Base-by-base conservation (phyloP, 37 sponge, comb jelly and placozoan genomes). In the Theonella swinhoei region DNA sequence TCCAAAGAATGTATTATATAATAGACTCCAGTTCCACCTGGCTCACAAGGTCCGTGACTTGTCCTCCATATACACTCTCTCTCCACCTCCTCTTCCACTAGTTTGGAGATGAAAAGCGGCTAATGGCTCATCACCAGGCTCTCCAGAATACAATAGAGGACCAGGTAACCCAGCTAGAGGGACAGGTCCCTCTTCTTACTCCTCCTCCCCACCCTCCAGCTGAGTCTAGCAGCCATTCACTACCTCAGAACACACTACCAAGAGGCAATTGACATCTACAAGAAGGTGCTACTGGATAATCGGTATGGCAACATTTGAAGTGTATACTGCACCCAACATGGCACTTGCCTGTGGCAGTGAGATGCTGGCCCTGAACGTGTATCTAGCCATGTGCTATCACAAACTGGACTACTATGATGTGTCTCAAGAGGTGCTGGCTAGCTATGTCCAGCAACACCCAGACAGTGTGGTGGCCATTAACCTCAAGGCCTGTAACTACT, bases 351-450 rank as follows among this genome's bases (percentile, higher is more conserved):
- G 70, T 29, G 29, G 5, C 77, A 95, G 99, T 54, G 99, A 99
- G 20, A 88, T 95, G 91, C 78, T 95, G 65, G 99, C 99, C 0
- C 77, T 99, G 32, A 97, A 99, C 85, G 99, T 99, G 69, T 99
- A 99, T 74, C 87, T 97, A 64, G 99, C 99, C 66, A 95, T 99
- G 86, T 99, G 99, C 83, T 99, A 99, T 76, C 99, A 99, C 94
- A 95, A 95, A 75, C 88, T 99, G 63, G 99, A 99, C 77, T 99
- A 99, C 89, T 99, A 99, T 63, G 99, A 99, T 83, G 97, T 99
- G 4, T 95, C 97, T 0, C 95, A 94, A 90, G 99, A 99, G 74
- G 97, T 99, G n/a, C 76, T 99, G 71, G 91, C 99, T 4, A 84
- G 94, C 29, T 99, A 99, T 81, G 80, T 99, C 1, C 95, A 96